A percentile compares a stretch with the other conserved stretches of the same genome.
Conservation (phyloP, 2,888 invertebrate species). For the Agrochola lota region DNA sequence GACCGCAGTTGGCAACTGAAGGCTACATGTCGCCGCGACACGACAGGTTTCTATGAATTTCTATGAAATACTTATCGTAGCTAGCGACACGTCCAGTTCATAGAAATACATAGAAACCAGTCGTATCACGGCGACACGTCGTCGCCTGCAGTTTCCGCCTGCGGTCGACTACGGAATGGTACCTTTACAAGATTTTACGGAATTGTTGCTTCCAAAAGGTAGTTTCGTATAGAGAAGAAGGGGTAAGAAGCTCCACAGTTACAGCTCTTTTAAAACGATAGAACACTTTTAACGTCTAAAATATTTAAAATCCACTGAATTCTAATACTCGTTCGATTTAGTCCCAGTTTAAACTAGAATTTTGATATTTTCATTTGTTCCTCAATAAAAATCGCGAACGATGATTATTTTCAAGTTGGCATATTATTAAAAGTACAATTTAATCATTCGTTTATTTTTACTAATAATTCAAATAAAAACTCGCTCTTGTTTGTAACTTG, state of each 20-base stretch:
- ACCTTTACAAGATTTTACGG: neutral
- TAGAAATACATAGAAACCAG: too few species aligned
- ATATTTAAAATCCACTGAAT: neutral
- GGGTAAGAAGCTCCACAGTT: neutral
- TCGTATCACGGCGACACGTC: too few species aligned
- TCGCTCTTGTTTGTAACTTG: conserved; percentile 17
- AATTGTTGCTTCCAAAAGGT: neutral
- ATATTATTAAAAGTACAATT: neutral
- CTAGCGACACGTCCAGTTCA: too few species aligned
- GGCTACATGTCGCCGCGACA: too few species aligned
- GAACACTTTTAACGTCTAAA: neutral
- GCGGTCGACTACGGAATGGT: too few species aligned
- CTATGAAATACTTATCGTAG: too few species aligned
- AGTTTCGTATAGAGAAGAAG: neutral
- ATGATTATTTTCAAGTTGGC: neutral
- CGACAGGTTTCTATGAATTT: too few species aligned
- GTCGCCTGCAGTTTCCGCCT: too few species aligned
- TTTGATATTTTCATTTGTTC: neutral
- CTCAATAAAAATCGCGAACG: neutral
- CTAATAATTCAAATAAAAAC: neutral
- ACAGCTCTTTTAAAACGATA: neutral
- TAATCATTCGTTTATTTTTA: neutral
- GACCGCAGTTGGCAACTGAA: too few species aligned
- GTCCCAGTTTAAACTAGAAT: neutral
- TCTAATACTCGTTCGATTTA: neutral